Base-by-base conservation (phyloP, 1,140 invertebrate genomes). In the Phymastichus coffea region DNA sequence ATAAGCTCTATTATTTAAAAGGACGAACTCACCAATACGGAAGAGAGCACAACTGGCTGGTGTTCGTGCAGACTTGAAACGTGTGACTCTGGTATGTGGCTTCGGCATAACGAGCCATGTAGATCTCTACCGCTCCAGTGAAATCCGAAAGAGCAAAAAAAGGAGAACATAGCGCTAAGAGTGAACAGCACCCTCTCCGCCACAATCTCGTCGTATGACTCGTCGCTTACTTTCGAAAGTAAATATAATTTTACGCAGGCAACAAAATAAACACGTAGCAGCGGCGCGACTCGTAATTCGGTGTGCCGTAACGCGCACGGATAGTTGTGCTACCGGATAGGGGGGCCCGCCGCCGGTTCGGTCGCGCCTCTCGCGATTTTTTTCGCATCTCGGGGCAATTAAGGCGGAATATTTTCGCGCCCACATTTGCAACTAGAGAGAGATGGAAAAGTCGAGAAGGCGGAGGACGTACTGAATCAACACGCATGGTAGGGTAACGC, bases 231-330 rank as follows among this genome's bases (percentile, higher is more conserved):
- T 46, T 38, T 38, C 30, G 37, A 17, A 28, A n/a, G 23, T 23
- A 28, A 35, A 22, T n/a, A 48, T 33, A 48, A 49, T 49, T 14
- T 37, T 49, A 8, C 19, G 2, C 9, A 1, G n/a, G 28, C 28
- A 20, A 33, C 15, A 35, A 48, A 48, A 26, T 48, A 38, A 51
- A 51, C 56, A 51, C 49, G n/a, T n/a, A n/a, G n/a, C n/a, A 58
- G 15, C 43, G 10, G 25, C 40, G 15, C 37, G 15, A 15, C 0
- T 15, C 40, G 40, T 57, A 37, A 38, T 37, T 38, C n/a, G 4
- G 22, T n/a, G n/a, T 47, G 43, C 20, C 8, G 15, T 57, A 57
- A 57, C 26, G 6, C 55, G 4, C 2, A 6, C 15, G 19, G 28
- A 25, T 15, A n/a, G n/a, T n/a, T 17, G 28, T 20, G 28, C 46